Evolutionary conservation across 2,888 invertebrate genomes (phyloP).

Genomic region (Notodonta dromedarius): DNA sequence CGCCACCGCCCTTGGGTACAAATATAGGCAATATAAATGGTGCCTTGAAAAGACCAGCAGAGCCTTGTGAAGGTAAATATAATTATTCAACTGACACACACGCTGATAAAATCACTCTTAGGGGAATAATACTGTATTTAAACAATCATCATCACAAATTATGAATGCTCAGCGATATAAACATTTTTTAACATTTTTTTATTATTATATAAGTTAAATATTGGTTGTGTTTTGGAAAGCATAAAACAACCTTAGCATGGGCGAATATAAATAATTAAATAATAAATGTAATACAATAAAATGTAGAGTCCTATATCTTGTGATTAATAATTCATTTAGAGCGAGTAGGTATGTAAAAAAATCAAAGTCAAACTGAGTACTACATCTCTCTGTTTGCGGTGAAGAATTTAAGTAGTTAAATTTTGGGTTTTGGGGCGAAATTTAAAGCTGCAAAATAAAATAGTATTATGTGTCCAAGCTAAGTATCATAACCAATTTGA

Average conservation of each 20-base stretch:
- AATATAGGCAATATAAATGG: slow-evolving; percentile 28
- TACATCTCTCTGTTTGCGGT: too few species aligned
- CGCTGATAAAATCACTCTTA: neutral
- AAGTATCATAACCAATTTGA: too few species aligned
- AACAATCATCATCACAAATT: slow-evolving; percentile 10
- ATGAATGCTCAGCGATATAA: slow-evolving; percentile 51
- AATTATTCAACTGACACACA: slow-evolving; percentile 11
- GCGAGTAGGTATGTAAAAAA: too few species aligned
- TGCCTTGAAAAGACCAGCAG: slow-evolving; percentile 44
- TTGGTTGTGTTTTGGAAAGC: slow-evolving; percentile 5
- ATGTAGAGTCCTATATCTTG: neutral
- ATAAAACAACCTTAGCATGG: slow-evolving; percentile 25
- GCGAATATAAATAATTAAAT: slow-evolving; percentile 34
- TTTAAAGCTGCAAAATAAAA: too few species aligned
- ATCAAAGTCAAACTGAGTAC: too few species aligned
- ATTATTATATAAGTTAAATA: slow-evolving; percentile 11
- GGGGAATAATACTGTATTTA: slow-evolving; percentile 3
- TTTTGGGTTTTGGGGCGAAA: too few species aligned
- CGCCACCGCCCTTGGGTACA: slow-evolving; percentile 59
- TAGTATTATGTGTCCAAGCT: too few species aligned
- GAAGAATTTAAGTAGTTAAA: too few species aligned
- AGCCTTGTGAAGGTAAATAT: slow-evolving; percentile 47
- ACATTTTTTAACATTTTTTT: slow-evolving; percentile 11
- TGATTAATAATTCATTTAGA: neutral
- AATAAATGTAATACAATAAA: slow-evolving; percentile 3